phyloP scores from a whole-genome alignment of 1,140 invertebrate species.

The Drosophila mayri region DNA sequence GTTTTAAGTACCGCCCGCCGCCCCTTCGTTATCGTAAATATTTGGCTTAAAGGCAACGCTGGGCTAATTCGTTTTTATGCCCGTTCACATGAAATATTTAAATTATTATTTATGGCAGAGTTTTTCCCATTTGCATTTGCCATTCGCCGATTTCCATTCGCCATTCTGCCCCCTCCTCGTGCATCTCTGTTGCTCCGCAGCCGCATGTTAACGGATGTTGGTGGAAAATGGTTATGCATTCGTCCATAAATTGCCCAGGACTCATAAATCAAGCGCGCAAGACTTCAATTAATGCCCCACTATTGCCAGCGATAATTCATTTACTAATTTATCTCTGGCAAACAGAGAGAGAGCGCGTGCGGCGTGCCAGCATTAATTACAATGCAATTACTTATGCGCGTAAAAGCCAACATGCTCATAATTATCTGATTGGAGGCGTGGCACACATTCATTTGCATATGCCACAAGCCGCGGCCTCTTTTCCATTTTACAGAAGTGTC shows the following conservation, averaged over 20 bases:
- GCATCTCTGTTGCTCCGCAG: conserved; percentile 9
- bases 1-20: background rate
- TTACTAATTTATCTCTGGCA: conserved; percentile 77
- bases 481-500: background rate
- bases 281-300: conserved; percentile 80
- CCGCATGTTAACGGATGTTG: conserved; percentile 52
- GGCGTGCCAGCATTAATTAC: conserved; percentile 73
- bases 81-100: conserved; percentile 61
- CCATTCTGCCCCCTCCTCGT: conserved; percentile 18
- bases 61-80: conserved; percentile 76
- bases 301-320: conserved; percentile 79
- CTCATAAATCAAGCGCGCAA: conserved; percentile 73
- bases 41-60: conserved; percentile 61
- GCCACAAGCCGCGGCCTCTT: conserved; percentile 1
- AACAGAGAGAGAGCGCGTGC: conserved; percentile 27
- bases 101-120: conserved; percentile 79
- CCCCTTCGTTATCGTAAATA: conserved; percentile 42
- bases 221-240: conserved; percentile 66
- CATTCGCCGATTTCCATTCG: conserved; percentile 27
- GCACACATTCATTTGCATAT: conserved; percentile 59
- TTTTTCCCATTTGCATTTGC: conserved; percentile 65
- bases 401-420: conserved; percentile 53
- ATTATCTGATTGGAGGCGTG: conserved; percentile 64
- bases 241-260: conserved; percentile 58
- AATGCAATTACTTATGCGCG: conserved; percentile 74